Base-by-base conservation (phyloP, 2,888 invertebrate species). In the Diarsia rubi region DNA sequence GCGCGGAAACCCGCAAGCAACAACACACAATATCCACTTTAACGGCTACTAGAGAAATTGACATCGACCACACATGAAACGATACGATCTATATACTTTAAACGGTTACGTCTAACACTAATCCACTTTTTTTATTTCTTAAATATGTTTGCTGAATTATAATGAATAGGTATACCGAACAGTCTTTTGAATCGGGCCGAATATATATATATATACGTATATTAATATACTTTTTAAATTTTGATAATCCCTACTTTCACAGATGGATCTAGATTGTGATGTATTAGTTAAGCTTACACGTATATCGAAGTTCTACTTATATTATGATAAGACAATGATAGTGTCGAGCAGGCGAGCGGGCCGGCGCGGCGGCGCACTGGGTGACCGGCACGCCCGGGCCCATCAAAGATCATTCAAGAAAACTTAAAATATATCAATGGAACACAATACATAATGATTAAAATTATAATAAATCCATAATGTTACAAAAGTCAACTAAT, bases 111-210 rank as follows among this genome's bases (percentile, higher is more conserved):
- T 91, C 93, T 95, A 95, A 91, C 88, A 90, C 92, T 95, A 93
- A 91, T 90, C 90, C 85, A 83, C 76, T 91, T 90, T 90, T 82
- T 83, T 82, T 85, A 92, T 90, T 89, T 92, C 92, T 92, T 95
- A 94, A 88, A 91, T 91, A 93, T 91, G 88, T 91, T 91, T 91
- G 92, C 90, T 92, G 92, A 94, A 91, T 94, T 93, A 93, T 93
- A 93, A 92, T 94, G 95, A 94, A 96, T 97, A 97, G 97, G 97
- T 97, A 97, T 97, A 97, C 97, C 97, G 96, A 97, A 97, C 97
- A 97, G 97, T 97, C 97, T 97, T 97, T 97, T 97, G 97, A 97
- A 97, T 96, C 97, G 97, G 97, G 97, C 97, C 97, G 96, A 97
- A 97, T 97, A 97, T 95, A 83, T 71, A 37, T 71, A 37, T 37